Evolutionary conservation across 2,888 invertebrate species (phyloP).

Genomic region (Mantis religiosa): DNA sequence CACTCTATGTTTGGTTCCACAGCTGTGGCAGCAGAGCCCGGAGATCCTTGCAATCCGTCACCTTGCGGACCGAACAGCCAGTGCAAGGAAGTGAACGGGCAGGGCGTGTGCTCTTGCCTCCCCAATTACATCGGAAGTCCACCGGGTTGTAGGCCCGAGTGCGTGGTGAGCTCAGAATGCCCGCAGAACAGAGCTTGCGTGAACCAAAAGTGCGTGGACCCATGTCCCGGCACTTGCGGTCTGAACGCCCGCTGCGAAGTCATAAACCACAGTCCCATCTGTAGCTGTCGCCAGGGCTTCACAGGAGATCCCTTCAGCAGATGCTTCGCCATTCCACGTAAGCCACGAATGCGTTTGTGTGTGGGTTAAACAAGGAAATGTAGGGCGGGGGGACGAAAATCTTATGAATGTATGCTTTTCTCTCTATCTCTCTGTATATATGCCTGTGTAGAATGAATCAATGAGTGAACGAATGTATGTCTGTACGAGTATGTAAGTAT

Average conservation of each 20-base stretch:
- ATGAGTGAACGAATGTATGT: too few species aligned
- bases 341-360: conserved; percentile 34
- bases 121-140: conserved; percentile 58
- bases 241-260: conserved; percentile 39
- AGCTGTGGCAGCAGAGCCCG: conserved; percentile 60
- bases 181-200: conserved; percentile 39
- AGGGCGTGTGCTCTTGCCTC: conserved; percentile 63
- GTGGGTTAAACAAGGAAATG: neutral
- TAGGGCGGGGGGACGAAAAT: neutral
- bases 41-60: conserved; percentile 59
- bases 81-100: conserved; percentile 57
- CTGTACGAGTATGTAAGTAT: too few species aligned
- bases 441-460: too few species aligned
- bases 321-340: conserved; percentile 41
- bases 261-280: conserved; percentile 40
- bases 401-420: neutral
- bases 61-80: conserved; percentile 64
- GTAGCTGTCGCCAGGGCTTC: conserved; percentile 39
- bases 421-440: too few species aligned
- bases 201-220: conserved; percentile 40
- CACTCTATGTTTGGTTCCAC: neutral
- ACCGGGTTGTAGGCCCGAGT: conserved; percentile 44
- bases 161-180: conserved; percentile 41
- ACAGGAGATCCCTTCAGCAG: conserved; percentile 40
- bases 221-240: conserved; percentile 41